These are phyloP conservation scores for Camelus bactrianus DNA, from an alignment of 2,113 vertebrate genomes.

Conservation along the genomic window DNA sequence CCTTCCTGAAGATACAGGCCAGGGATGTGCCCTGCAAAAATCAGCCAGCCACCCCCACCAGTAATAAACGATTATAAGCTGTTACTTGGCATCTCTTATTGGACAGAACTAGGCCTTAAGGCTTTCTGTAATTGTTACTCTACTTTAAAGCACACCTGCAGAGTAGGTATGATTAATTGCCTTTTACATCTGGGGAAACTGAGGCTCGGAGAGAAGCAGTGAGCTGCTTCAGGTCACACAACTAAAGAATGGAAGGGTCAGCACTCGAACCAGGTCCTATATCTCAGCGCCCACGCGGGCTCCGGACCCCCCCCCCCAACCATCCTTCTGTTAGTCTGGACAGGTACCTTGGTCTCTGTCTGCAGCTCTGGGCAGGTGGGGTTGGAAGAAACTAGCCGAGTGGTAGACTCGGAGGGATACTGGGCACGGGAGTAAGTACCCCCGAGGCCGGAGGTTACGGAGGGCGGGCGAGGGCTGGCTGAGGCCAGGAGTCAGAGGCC, in stretches of 20 bases:
- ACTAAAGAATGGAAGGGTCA: not conserved
- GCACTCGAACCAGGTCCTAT: not conserved
- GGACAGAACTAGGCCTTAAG: not conserved
- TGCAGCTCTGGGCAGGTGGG: not conserved
- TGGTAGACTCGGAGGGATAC: not conserved
- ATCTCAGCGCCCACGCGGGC: rapidly evolving
- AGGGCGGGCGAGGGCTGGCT: not conserved
- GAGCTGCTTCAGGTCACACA: not conserved
- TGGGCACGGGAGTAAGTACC: rapidly evolving
- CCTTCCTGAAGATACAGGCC: too few species aligned
- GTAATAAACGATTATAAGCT: not conserved
- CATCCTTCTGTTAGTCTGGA: too few species aligned
- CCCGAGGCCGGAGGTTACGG: rapidly evolving
- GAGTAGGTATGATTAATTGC: not conserved
- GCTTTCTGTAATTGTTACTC: not conserved
- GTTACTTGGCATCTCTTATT: too few species aligned
- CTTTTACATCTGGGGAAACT: not conserved
- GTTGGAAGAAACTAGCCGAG: not conserved
- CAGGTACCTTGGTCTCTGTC: not conserved
- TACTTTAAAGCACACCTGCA: not conserved
- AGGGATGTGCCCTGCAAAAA: not conserved
- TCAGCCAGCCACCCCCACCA: not conserved
- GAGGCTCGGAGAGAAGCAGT: not conserved
- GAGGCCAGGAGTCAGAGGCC: not conserved
- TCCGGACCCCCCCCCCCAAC: rapidly evolving